Percentiles rank a stretch among this genome's conserved stretches.
phyloP scores from a whole-genome alignment of 2,113 vertebrate genomes.

The Phalacrocorax pelagicus region DNA sequence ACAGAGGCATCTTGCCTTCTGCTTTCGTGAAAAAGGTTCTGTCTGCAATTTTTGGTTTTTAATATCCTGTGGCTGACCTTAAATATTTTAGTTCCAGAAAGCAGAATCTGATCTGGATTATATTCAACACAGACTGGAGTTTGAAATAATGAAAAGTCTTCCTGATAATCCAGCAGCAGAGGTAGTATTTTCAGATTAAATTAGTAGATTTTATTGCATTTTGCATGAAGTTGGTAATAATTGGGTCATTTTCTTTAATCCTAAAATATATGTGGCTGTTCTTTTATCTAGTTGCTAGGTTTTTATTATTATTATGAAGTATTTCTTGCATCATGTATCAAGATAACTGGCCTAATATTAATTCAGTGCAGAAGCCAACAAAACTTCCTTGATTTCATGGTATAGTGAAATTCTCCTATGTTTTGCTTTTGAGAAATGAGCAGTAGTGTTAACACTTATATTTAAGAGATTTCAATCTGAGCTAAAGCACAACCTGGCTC shows the following conservation, averaged over 20 bases:
- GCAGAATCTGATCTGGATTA: conserved; percentile 92
- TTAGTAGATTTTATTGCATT: not conserved
- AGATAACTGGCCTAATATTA: not conserved
- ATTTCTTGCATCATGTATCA: not conserved
- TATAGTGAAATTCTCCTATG: not conserved
- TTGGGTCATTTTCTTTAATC: not conserved
- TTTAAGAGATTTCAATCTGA: not conserved
- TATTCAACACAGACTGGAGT: conserved; percentile 87
- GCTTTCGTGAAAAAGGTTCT: not conserved
- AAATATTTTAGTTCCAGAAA: conserved; percentile 89
- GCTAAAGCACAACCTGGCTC: not conserved
- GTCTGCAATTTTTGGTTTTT: not conserved
- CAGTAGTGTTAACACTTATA: not conserved
- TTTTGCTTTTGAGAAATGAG: not conserved
- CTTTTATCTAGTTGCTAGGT: not conserved
- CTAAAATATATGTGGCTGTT: not conserved
- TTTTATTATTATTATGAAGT: not conserved
- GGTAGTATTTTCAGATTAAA: conserved; percentile 70
- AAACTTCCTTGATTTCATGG: not conserved
- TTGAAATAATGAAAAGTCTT: conserved; percentile 83
- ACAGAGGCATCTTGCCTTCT: not conserved
- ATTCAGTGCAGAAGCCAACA: not conserved
- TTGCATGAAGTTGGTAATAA: not conserved
- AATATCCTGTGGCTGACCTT: conserved; percentile 39
- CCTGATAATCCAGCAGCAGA: conserved; percentile 72